phyloP scores from a whole-genome alignment of 2,888 invertebrate species.

The Idaea biselata region DNA sequence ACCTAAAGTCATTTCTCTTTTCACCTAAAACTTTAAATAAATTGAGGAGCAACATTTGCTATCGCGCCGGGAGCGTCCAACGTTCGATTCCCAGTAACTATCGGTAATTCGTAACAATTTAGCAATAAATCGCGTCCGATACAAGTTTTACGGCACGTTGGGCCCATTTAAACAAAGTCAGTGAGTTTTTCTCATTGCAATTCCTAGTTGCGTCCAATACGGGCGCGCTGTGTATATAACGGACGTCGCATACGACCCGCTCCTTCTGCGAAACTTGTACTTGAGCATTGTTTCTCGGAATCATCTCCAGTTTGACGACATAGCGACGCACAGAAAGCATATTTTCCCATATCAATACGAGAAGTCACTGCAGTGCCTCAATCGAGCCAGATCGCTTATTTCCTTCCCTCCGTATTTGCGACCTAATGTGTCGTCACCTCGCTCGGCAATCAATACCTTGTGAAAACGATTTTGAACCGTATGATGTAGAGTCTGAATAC shows the following conservation, averaged over 20 bases:
- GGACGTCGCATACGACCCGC: slow-evolving; percentile 60
- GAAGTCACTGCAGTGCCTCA: slow-evolving; percentile 61
- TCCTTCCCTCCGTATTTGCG: slow-evolving; percentile 57
- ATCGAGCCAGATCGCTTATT: slow-evolving; percentile 45
- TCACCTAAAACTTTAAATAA: background rate
- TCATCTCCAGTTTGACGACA: slow-evolving; percentile 62
- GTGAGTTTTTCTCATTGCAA: slow-evolving; percentile 71
- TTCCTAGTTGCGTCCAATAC: slow-evolving; percentile 68
- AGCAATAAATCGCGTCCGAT: slow-evolving; percentile 60
- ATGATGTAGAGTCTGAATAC: slow-evolving; percentile 53
- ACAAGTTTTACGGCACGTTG: slow-evolving; percentile 53
- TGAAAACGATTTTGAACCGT: slow-evolving; percentile 58
- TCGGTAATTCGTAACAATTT: slow-evolving; percentile 66
- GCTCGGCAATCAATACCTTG: slow-evolving; percentile 36
- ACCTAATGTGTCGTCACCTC: slow-evolving; percentile 40
- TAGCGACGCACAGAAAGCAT: slow-evolving; percentile 54
- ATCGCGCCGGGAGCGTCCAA: slow-evolving; percentile 18
- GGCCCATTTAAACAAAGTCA: slow-evolving; percentile 69
- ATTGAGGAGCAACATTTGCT: slow-evolving; percentile 8
- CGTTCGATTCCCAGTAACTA: slow-evolving; percentile 49
- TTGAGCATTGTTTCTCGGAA: slow-evolving; percentile 75
- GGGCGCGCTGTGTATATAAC: slow-evolving; percentile 54
- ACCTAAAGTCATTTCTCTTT: background rate
- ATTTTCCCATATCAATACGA: slow-evolving; percentile 50
- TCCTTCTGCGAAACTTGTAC: slow-evolving; percentile 70